Evolutionary conservation across 2,888 invertebrate genomes (phyloP).

Genomic region (Orthonychiurus folsomi): DNA sequence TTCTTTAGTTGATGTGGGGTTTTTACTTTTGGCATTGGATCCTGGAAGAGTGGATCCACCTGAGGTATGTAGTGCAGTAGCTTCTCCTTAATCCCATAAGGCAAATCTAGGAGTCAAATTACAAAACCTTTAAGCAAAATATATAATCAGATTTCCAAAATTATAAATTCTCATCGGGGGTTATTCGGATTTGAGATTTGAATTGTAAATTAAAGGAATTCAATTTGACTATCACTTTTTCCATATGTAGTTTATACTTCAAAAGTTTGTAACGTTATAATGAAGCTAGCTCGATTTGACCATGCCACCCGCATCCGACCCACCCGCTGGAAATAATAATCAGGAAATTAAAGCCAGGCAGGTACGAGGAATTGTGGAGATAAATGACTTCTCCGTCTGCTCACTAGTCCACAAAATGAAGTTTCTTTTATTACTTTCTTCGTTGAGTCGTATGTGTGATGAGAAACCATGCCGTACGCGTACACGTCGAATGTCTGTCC

Average conservation of each 20-base stretch:
- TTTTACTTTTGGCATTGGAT: neutral
- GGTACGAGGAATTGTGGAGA: neutral
- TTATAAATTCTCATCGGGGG: too few relatives aligned
- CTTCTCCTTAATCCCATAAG: neutral
- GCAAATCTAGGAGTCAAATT: neutral
- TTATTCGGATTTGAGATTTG: too few relatives aligned
- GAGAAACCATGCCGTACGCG: neutral
- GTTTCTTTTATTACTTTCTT: neutral
- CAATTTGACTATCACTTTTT: too few relatives aligned
- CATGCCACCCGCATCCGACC: too few relatives aligned
- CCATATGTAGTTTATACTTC: too few relatives aligned
- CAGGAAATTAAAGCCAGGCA: neutral
- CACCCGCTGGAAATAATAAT: too few relatives aligned
- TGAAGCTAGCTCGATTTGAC: too few relatives aligned
- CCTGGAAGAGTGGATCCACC: neutral
- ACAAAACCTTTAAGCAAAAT: neutral
- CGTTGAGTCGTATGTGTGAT: neutral
- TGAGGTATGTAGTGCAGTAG: neutral
- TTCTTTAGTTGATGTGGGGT: neutral
- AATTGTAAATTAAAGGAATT: too few relatives aligned
- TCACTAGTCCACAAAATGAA: neutral
- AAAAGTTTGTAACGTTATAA: too few relatives aligned
- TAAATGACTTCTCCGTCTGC: neutral
- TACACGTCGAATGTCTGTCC: too few relatives aligned
- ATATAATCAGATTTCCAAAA: too few relatives aligned